phyloP scores from a whole-genome alignment of 1,140 invertebrate species.

The Euura lappo region DNA sequence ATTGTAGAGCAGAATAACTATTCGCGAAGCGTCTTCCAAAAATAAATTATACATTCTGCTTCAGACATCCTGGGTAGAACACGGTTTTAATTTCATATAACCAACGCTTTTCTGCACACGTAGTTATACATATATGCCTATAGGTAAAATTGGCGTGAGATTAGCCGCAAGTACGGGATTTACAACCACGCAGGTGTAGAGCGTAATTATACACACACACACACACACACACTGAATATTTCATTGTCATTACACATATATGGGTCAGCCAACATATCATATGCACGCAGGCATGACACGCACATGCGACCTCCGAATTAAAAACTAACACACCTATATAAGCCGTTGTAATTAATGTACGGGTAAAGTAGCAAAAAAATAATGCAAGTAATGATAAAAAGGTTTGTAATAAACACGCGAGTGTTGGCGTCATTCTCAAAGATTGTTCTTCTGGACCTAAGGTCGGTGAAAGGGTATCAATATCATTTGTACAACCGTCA shows the following conservation, averaged over 20 bases:
- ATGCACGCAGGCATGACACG: slow-evolving; percentile 15
- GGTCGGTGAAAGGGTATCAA: background rate
- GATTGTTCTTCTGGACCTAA: background rate
- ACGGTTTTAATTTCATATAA: too few relatives aligned
- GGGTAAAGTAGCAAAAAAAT: background rate
- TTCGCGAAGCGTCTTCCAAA: too few relatives aligned
- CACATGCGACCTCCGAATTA: slow-evolving; percentile 17
- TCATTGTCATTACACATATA: slow-evolving; percentile 25
- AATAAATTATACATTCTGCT: too few relatives aligned
- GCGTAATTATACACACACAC: background rate
- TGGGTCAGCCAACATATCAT: slow-evolving; percentile 20
- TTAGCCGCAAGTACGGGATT: background rate
- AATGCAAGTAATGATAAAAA: background rate
- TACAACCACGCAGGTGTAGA: background rate
- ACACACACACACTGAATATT: background rate
- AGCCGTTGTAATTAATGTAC: background rate
- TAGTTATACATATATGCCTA: background rate
- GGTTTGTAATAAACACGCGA: background rate
- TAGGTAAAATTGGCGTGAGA: background rate
- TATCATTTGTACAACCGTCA: background rate
- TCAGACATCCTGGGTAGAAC: too few relatives aligned
- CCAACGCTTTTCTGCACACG: background rate
- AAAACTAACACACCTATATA: background rate
- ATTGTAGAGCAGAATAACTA: too few relatives aligned
- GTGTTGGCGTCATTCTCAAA: background rate